A percentile compares a stretch with the other conserved stretches of the same genome.
Conservation (phyloP, 2,113 vertebrate species). For the Erpornis zantholeuca region DNA sequence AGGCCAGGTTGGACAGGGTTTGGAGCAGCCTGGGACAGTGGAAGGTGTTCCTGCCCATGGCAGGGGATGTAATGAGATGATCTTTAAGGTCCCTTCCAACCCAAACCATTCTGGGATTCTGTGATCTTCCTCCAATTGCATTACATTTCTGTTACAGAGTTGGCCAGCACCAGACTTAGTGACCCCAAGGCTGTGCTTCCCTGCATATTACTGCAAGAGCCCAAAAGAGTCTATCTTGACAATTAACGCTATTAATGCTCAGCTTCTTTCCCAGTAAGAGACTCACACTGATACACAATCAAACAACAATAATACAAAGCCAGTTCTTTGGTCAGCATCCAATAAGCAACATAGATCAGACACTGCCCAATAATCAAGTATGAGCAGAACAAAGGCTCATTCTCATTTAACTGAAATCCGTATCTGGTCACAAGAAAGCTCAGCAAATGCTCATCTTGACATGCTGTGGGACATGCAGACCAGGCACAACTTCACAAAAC, state of each 20-base stretch:
- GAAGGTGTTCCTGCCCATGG: neutral
- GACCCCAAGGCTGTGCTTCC: neutral
- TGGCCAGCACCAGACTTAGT: neutral
- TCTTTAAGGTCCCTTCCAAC: neutral
- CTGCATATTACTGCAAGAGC: neutral
- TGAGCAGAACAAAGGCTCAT: neutral
- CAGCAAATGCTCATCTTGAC: neutral
- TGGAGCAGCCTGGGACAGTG: neutral
- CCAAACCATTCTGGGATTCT: neutral
- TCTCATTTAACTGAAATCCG: neutral
- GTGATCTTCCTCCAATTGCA: neutral
- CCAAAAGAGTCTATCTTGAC: neutral
- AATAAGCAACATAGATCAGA: neutral
- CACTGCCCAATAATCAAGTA: neutral
- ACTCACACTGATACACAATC: neutral
- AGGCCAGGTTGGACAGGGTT: neutral
- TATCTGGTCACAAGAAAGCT: neutral
- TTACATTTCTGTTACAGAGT: neutral
- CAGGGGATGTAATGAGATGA: neutral
- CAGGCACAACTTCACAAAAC: neutral
- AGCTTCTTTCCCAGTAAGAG: neutral
- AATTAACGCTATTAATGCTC: neutral
- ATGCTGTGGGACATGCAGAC: neutral
- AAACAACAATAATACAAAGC: neutral
- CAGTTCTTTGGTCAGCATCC: neutral